Base-by-base conservation (phyloP, 2,113 vertebrate genomes). In the Neolamprologus toae region DNA sequence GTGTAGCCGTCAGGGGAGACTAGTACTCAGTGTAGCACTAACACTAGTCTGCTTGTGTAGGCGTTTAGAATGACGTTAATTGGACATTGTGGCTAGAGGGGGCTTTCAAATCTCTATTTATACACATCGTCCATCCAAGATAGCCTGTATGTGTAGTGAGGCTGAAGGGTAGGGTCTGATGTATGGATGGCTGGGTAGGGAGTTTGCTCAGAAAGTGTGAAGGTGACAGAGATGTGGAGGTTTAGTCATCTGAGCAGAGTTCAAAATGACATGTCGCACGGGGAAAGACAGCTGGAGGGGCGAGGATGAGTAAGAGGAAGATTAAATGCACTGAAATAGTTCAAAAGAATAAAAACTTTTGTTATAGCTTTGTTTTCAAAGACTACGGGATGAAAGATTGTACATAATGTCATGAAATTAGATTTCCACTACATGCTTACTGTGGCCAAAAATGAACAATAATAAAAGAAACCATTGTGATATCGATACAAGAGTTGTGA, bases 51-150 rank as follows among this genome's bases (percentile, higher is more conserved):
- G 63, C 55, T 54, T 53, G 57, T 87, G 88, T 87, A 68, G 91
- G 80, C 57, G 55, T 86, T 73, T 76, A 82, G 86, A 90, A 87
- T 93, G 83, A 90, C 51, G 21, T 84, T 92, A 93, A 95, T 95
- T 95, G 87, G 90, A 89, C 86, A 81, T 93, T 95, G 94, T 91
- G 51, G 84, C 90, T 83, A 33, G 12, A 9, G 55, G 40, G 81
- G 81, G 37, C 11, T 82, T 78, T 82, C 21, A 86, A 86, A 92
- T 82, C 40, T 89, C 47, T 94, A 83, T 92, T 91, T 92, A 93
- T 93, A 84, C 78, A 55, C 81, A 61, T 28, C 8, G 35, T 68
- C 47, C 9, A 13, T 63, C 53, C 9, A 21, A 82, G 81, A 68
- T 16, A 78, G 16, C 55, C 5, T 85, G 80, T 61, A 76, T 76